These are phyloP conservation scores for Acronicta leporina DNA, from an alignment of 2,888 invertebrate species.

Conservation along the genomic window DNA sequence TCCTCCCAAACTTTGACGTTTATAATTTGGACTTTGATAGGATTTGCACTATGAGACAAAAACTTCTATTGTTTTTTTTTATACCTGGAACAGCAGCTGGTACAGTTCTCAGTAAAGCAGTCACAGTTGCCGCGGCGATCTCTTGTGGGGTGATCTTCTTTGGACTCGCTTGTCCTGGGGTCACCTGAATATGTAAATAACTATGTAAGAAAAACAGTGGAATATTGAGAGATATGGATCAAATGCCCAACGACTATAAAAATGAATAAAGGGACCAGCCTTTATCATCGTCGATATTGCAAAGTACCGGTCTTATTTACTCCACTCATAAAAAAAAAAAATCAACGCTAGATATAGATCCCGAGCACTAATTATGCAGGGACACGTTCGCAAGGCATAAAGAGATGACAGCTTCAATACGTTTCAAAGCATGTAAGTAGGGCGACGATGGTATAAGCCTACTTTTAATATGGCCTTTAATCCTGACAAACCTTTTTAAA, in stretches of 20 bases:
- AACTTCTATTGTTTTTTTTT: too few relatives aligned
- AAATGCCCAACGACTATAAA: too few relatives aligned
- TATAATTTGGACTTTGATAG: too few relatives aligned
- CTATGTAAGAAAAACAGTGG: too few relatives aligned
- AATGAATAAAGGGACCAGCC: too few relatives aligned
- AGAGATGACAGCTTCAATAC: conserved; percentile 23
- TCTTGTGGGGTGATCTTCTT: conserved; percentile 92
- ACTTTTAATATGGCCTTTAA: conserved; percentile 21
- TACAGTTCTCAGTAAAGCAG: conserved; percentile 96
- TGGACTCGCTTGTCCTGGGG: conserved; percentile 93
- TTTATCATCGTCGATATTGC: too few relatives aligned
- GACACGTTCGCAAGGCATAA: conserved; percentile 32
- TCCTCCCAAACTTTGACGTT: too few relatives aligned
- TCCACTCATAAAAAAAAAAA: too few relatives aligned
- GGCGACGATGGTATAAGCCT: conserved; percentile 15
- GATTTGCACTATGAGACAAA: too few relatives aligned
- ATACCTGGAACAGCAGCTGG: conserved; percentile 97
- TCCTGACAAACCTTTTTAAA: not conserved
- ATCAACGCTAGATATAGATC: not conserved
- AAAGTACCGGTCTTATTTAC: too few relatives aligned
- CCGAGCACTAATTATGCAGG: conserved; percentile 31
- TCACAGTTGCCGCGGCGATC: conserved; percentile 96
- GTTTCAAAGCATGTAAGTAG: conserved; percentile 22
- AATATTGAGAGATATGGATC: too few relatives aligned
- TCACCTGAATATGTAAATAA: conserved; percentile 75